phyloP scores from a whole-genome alignment of 2,888 invertebrate genomes.

The Maniola hyperantus region DNA sequence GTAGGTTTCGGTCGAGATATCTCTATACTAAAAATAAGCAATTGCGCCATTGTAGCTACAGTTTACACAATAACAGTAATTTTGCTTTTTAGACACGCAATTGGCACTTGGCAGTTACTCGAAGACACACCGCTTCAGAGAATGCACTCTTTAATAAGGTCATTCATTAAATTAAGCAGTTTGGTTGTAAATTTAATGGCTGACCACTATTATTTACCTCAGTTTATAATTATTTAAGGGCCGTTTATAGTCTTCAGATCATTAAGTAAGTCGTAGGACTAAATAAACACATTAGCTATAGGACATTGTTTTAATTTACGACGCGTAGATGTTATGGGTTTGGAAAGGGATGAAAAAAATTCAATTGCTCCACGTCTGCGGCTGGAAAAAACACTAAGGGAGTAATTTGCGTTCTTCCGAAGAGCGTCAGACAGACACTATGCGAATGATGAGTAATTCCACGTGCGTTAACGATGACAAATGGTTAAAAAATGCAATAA shows the following conservation, averaged over 20 bases:
- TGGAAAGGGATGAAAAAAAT: conserved; percentile 40
- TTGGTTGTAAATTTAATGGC: conserved; percentile 5
- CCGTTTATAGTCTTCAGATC: conserved; percentile 32
- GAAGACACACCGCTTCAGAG: background rate
- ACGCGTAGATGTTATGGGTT: conserved; percentile 41
- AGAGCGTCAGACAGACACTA: conserved; percentile 46
- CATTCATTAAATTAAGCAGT: conserved; percentile 29
- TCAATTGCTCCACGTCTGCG: conserved; percentile 44
- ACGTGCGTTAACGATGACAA: conserved; percentile 66
- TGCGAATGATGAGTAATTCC: conserved; percentile 47
- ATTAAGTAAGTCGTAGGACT: conserved; percentile 26
- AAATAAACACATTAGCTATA: conserved; percentile 40
- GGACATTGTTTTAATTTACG: conserved; percentile 44
- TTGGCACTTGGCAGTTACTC: conserved; percentile 1
- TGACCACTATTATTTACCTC: background rate
- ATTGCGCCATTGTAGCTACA: conserved; percentile 28
- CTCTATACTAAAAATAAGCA: conserved; percentile 43
- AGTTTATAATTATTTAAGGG: conserved; percentile 12
- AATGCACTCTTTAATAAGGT: conserved; percentile 13
- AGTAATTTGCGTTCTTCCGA: conserved; percentile 48
- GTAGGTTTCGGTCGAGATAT: conserved; percentile 49
- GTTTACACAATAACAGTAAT: conserved; percentile 22
- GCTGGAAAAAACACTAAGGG: conserved; percentile 40
- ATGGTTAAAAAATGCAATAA: conserved; percentile 67
- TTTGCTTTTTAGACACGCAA: conserved; percentile 10